phyloP scores from a whole-genome alignment of 2,113 vertebrate species.

The Myrmecophaga tridactyla region DNA sequence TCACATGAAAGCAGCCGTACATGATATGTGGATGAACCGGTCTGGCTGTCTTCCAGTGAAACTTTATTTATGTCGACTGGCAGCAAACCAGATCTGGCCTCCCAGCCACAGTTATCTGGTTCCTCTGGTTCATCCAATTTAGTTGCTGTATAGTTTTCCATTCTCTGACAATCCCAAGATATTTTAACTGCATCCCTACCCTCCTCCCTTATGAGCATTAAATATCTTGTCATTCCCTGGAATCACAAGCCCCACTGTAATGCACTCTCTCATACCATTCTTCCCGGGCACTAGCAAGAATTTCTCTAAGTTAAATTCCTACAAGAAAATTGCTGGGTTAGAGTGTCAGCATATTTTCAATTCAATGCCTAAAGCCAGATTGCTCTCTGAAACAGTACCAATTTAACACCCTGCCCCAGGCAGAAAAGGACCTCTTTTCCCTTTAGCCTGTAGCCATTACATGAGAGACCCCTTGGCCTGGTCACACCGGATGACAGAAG shows the following conservation, averaged over 20 bases:
- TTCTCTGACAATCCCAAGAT: background rate
- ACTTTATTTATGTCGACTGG: background rate
- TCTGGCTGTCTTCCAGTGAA: background rate
- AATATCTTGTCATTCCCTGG: background rate
- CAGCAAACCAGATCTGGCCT: background rate
- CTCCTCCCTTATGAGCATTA: background rate
- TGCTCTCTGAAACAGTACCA: background rate
- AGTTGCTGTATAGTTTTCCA: background rate
- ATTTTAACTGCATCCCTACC: background rate
- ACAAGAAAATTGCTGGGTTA: background rate
- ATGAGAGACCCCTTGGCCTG: background rate
- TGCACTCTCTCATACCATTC: background rate
- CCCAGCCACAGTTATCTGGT: too few relatives aligned
- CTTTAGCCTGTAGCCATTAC: background rate
- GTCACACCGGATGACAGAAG: background rate
- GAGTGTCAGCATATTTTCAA: background rate
- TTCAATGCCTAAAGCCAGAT: background rate
- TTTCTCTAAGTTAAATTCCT: conserved; percentile 21
- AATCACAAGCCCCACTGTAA: background rate
- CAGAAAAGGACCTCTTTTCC: background rate
- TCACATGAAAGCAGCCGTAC: background rate
- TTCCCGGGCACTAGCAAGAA: background rate
- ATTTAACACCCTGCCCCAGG: background rate
- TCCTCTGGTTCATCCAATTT: background rate
- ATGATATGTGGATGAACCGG: background rate